Evolutionary conservation across 2,797 vertebrate genomes (phyloP), one percentile per base, ranked within the genome.

Genomic region (Harpagifer antarcticus): DNA sequence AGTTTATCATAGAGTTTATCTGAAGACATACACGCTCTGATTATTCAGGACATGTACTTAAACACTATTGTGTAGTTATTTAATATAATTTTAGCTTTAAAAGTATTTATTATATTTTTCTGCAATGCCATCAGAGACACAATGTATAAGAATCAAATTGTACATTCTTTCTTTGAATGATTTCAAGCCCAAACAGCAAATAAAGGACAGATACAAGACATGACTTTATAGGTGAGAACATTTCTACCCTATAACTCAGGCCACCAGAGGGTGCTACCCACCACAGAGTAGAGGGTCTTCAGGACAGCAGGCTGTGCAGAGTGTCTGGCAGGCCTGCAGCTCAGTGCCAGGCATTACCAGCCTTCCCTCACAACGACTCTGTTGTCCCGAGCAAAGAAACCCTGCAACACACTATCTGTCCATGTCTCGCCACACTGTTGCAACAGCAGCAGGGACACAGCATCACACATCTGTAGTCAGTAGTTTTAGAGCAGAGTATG

Each of bases 331-430:
- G 57, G 19, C 53, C 67, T 17, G 59, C 59, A 70, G 64, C 50
- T 83, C 76, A 44, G 92, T 94, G 86, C 92, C 93, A 91, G 92
- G 91, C 90, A 74, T 90, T 47, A 72, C 86, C 89, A 91, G 85
- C 82, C 75, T 59, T 61, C 62, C 56, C 33, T 72, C 78, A 91
- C 90, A 92, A 88, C 33, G 52, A 74, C 81, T 64, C 84, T 75
- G 84, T 91, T 93, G 91, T 93, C 74, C 81, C 61, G 50, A 68
- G 44, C 68, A 80, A 11, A 78, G 74, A 79, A 53, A 53, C 47
- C 45, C 72, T 62, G 72, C 23, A 52, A 62, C 67, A 19, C 3
- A 11, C 31, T 61, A 67, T 83, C 72, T 76, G 65, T 53, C 63
- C 78, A 79, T 66, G 73, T 78, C 75, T 57, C 73, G n/a, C 65